These are phyloP conservation scores for Mohoua ochrocephala DNA, from an alignment of 2,113 vertebrate species.

Conservation along the genomic window DNA sequence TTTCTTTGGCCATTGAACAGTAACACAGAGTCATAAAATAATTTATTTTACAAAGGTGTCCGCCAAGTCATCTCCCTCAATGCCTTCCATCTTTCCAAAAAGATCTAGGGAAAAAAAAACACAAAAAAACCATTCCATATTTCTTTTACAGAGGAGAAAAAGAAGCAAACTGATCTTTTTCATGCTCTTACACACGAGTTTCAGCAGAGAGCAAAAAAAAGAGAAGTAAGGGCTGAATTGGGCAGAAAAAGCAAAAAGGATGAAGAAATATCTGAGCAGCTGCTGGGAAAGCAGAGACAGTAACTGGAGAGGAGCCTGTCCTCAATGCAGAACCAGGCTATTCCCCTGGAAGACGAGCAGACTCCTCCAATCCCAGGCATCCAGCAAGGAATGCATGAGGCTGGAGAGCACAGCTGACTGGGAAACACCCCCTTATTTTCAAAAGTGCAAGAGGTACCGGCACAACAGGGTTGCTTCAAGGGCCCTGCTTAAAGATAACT, in stretches of 20 bases:
- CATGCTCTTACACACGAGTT: not conserved
- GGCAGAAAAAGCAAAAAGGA: not conserved
- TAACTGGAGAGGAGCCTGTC: not conserved
- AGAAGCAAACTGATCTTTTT: not conserved
- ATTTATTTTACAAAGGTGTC: not conserved
- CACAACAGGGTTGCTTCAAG: not conserved
- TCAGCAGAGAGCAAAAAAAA: not conserved
- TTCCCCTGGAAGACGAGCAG: not conserved
- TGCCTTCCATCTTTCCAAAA: not conserved
- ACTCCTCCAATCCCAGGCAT: not conserved
- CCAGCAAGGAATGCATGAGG: accelerated
- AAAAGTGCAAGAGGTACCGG: accelerated
- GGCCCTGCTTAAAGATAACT: not conserved
- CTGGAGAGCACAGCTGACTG: not conserved
- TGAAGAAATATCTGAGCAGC: not conserved
- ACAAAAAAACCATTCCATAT: not conserved
- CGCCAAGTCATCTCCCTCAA: not conserved
- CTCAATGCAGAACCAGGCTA: not conserved
- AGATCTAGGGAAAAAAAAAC: not conserved
- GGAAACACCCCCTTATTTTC: not conserved
- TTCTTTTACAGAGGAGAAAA: not conserved
- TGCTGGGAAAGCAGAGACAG: not conserved
- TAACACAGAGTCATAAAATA: not conserved
- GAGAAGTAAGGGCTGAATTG: not conserved
- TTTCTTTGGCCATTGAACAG: not conserved